Conservation (phyloP, 2,888 invertebrate genomes). For the Siphonodentalium dalli region DNA sequence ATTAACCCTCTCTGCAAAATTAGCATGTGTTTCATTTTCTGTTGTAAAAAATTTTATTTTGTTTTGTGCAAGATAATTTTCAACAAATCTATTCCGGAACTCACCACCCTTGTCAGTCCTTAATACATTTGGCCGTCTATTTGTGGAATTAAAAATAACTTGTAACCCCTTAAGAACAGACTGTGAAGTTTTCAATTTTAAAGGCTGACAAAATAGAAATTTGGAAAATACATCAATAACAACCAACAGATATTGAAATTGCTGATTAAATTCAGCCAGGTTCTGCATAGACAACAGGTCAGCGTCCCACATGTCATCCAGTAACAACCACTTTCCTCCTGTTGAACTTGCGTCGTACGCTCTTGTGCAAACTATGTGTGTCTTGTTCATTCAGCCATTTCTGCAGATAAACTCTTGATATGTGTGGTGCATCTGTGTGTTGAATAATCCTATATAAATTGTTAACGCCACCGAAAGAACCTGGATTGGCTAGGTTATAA, state of each 20-base stretch:
- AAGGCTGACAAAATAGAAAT: slow-evolving; percentile 4
- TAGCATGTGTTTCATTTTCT: slow-evolving; percentile 19
- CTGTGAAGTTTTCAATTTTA: slow-evolving; percentile 13
- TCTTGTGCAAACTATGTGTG: not conserved
- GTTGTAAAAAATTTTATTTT: slow-evolving; percentile 1
- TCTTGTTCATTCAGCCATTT: not conserved
- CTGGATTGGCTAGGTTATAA: slow-evolving; percentile 6
- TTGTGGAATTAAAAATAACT: not conserved
- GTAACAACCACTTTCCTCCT: not conserved
- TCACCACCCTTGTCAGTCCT: slow-evolving; percentile 14
- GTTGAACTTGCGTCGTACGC: not conserved
- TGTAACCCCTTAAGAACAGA: slow-evolving; percentile 3
- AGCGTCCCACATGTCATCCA: not conserved
- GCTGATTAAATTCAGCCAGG: slow-evolving; percentile 1
- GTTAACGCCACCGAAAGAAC: slow-evolving; percentile 7
- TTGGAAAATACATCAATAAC: slow-evolving; percentile 14
- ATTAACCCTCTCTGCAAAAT: slow-evolving; percentile 13
- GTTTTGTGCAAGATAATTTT: slow-evolving; percentile 5
- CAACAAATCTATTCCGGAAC: slow-evolving; percentile 15
- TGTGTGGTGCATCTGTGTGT: not conserved
- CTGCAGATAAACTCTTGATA: not conserved
- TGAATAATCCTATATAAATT: slow-evolving; percentile 4
- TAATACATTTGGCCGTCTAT: slow-evolving; percentile 6
- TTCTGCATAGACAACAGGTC: slow-evolving; percentile 9
- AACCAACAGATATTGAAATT: slow-evolving; percentile 3